phyloP scores from a whole-genome alignment of 2,797 vertebrate species.

The Gephyroberyx darwinii region DNA sequence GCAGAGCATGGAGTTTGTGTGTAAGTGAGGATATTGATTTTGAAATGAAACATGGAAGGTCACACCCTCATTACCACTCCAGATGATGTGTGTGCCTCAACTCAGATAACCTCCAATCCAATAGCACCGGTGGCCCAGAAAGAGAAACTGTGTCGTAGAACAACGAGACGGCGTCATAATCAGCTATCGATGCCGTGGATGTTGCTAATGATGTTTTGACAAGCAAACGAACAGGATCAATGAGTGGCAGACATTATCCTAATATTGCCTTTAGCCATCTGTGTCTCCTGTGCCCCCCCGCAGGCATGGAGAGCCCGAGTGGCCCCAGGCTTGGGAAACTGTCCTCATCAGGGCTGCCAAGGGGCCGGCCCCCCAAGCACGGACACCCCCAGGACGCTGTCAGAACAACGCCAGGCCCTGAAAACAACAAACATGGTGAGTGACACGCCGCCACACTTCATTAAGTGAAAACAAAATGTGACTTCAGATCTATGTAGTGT shows the following conservation, averaged over 20 bases:
- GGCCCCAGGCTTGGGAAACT: constrained; percentile 80
- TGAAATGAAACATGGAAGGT: constrained; percentile 78
- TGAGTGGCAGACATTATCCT: constrained; percentile 29
- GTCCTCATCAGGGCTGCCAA: constrained; percentile 75
- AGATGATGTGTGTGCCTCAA: constrained; percentile 67
- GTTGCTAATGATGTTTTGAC: constrained; percentile 60
- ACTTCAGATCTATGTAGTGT: constrained; percentile 10
- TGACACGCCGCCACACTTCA: constrained; percentile 25
- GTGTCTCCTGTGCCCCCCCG: constrained; percentile 37
- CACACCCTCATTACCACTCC: constrained; percentile 70
- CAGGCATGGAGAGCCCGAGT: constrained; percentile 84
- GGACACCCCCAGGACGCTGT: constrained; percentile 76
- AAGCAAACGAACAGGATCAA: constrained; percentile 52
- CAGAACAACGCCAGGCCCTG: constrained; percentile 60
- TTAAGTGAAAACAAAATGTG: constrained; percentile 20
- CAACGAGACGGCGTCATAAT: constrained; percentile 48
- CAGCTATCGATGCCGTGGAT: constrained; percentile 41
- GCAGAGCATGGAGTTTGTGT: constrained; percentile 73
- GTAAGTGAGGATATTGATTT: constrained; percentile 77
- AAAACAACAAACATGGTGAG: constrained; percentile 83
- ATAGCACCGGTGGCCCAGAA: constrained; percentile 23
- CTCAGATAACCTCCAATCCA: constrained; percentile 62
- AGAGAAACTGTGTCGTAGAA: constrained; percentile 39
- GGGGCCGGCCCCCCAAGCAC: constrained; percentile 78
- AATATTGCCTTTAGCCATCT: constrained; percentile 24